phyloP scores from a whole-genome alignment of 2,797 vertebrate species.

The Echeneis naucrates region DNA sequence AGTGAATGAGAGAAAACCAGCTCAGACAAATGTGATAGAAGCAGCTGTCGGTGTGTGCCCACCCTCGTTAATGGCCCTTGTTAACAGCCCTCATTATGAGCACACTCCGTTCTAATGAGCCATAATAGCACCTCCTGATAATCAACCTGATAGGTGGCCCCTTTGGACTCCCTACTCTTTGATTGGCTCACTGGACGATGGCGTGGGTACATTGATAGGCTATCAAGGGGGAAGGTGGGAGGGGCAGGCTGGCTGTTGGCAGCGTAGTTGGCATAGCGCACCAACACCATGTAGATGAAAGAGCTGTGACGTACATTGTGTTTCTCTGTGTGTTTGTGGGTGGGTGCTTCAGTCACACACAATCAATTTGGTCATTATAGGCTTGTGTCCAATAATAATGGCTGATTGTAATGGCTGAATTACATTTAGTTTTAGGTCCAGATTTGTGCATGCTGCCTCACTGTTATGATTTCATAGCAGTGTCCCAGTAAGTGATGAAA shows the following conservation, averaged over 20 bases:
- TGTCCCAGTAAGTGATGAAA: not conserved
- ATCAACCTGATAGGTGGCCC: conserved; percentile 70
- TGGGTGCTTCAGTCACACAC: not conserved
- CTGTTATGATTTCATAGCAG: too few relatives aligned
- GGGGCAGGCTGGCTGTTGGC: conserved; percentile 61
- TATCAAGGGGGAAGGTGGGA: conserved; percentile 57
- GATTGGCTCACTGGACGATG: conserved; percentile 49
- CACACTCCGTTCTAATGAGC: conserved; percentile 79
- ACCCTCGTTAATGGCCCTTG: conserved; percentile 66
- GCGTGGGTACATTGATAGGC: conserved; percentile 60
- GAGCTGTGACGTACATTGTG: conserved; percentile 26
- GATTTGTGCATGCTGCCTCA: too few relatives aligned
- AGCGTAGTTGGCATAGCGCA: conserved; percentile 1
- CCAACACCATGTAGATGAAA: conserved; percentile 62
- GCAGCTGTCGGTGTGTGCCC: conserved; percentile 52
- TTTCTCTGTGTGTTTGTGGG: conserved; percentile 5
- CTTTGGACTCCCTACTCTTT: conserved; percentile 62
- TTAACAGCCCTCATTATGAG: conserved; percentile 66
- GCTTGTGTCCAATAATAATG: not conserved
- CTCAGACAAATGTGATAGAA: conserved; percentile 8
- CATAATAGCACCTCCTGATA: conserved; percentile 78
- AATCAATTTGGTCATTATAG: conserved; percentile 6
- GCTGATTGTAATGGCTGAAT: not conserved
- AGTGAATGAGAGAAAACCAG: not conserved
- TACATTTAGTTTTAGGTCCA: too few relatives aligned